phyloP scores from a whole-genome alignment of 2,797 vertebrate genomes.

The Macropodus opercularis region DNA sequence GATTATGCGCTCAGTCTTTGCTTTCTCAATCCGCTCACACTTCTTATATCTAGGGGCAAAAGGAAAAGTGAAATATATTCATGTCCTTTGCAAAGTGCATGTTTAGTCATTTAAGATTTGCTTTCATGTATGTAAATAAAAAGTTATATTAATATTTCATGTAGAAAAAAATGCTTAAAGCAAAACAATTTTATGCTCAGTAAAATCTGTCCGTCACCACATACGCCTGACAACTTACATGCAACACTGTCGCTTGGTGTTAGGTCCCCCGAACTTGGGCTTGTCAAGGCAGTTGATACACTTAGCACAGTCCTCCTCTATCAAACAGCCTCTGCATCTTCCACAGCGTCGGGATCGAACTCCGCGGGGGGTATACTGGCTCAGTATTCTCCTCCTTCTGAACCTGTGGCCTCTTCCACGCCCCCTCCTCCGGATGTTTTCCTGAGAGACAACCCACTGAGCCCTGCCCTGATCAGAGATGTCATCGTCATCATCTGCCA shows the following conservation, averaged over 20 bases:
- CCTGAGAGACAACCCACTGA: slow-evolving; percentile 72
- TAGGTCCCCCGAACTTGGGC: slow-evolving; percentile 94
- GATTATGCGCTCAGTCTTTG: slow-evolving; percentile 54
- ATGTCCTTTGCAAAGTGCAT: background rate
- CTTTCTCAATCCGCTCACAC: slow-evolving; percentile 86
- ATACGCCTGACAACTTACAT: slow-evolving; percentile 84
- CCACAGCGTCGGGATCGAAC: slow-evolving; percentile 82
- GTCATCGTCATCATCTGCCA: slow-evolving; percentile 73
- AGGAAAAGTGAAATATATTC: slow-evolving; percentile 33
- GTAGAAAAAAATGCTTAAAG: slow-evolving; percentile 18
- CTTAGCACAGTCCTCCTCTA: slow-evolving; percentile 86
- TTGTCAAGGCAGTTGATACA: slow-evolving; percentile 93
- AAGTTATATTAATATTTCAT: slow-evolving; percentile 37
- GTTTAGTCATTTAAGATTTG: slow-evolving; percentile 37
- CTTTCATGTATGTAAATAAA: slow-evolving; percentile 44
- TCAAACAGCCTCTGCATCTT: slow-evolving; percentile 84
- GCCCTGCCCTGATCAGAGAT: slow-evolving; percentile 64
- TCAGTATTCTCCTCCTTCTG: slow-evolving; percentile 48
- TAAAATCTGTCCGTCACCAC: background rate
- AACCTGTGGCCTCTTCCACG: slow-evolving; percentile 57
- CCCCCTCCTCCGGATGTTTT: slow-evolving; percentile 54
- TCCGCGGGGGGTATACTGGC: slow-evolving; percentile 45
- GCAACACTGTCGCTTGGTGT: slow-evolving; percentile 94
- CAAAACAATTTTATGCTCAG: slow-evolving; percentile 15
- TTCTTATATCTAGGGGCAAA: slow-evolving; percentile 81